A percentile compares a stretch with the other conserved stretches of the same genome.
Conservation (phyloP, 2,797 vertebrate species). For the Syngnathus acus region DNA sequence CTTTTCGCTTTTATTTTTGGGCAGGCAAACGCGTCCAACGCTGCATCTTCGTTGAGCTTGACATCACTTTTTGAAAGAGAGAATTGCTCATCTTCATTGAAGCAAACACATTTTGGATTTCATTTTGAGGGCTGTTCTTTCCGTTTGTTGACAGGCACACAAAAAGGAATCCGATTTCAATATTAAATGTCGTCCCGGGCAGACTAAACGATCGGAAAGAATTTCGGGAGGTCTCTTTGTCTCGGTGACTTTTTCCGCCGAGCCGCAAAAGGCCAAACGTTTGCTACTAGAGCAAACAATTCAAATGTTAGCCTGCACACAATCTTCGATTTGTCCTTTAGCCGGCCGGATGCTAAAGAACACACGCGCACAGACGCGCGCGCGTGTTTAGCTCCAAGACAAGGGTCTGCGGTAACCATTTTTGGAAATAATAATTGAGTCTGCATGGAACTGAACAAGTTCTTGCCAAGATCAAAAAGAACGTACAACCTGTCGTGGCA, state of each 20-base stretch:
- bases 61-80: not conserved
- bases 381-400: not conserved
- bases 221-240: not conserved
- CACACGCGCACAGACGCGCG: no score
- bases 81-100: not conserved
- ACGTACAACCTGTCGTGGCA: no score
- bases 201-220: not conserved
- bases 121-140: not conserved
- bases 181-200: not conserved
- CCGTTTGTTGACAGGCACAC: not conserved
- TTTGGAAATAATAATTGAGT: no score
- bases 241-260: constrained; percentile 1
- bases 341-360: constrained; percentile 58
- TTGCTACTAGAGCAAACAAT: constrained; percentile 68
- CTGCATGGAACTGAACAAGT: no score
- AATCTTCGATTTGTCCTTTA: constrained; percentile 69
- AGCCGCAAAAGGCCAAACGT: constrained; percentile 64
- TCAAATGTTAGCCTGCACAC: constrained; percentile 62
- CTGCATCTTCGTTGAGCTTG: no score
- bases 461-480: no score
- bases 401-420: not conserved
- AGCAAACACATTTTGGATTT: not conserved
- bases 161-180: not conserved
- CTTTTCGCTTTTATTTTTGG: constrained; percentile 36
- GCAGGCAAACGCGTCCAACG: not conserved